Evolutionary conservation across 2,888 invertebrate species (phyloP), one percentile per base, ranked within the genome.

Genomic region (Cynaeus angustus): DNA sequence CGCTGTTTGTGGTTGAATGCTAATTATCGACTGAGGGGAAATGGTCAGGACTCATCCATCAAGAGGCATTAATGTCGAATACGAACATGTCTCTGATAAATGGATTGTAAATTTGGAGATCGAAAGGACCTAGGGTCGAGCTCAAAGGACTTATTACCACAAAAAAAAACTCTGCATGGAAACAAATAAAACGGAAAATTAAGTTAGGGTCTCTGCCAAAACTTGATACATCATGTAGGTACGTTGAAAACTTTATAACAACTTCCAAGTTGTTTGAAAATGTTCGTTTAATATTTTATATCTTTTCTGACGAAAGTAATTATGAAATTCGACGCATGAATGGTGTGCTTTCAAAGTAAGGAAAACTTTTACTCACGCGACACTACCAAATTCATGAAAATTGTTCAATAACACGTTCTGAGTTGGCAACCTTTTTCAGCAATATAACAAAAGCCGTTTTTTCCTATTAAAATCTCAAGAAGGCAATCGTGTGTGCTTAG

Each of bases 41-140:
- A 53, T 66, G 52, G 70, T 55, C 56, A 62, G 30, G 50, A 58
- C 69, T 65, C 70, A 70, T 70, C 66, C 59, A 70, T 70, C 70
- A 70, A 59, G 13, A 3, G 66, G 70, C 41, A 70, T 70, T 70
- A 70, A 41, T 46, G 56, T 26, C 65, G 16, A 50, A 66, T 53
- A 50, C 50, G 43, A 43, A 41, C 50, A 46, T 55, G 55, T 56
- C 56, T 46, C 45, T 62, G 68, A 64, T 64, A 68, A 64, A 68
- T 68, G 64, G 50, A 48, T 56, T 56, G 48, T 55, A 56, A 68
- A 68, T 62, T 68, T 62, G 38, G 58, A 50, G 33, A 61, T 10
- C 26, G 48, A 43, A 26, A 56, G 52, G 50, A 10, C 38, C 28
- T 13, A 41, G 10, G 41, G 45, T 55, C 5, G 41, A 33, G 33